Conservation (phyloP, 2,888 invertebrate genomes). For the Auanema freiburgensis region DNA sequence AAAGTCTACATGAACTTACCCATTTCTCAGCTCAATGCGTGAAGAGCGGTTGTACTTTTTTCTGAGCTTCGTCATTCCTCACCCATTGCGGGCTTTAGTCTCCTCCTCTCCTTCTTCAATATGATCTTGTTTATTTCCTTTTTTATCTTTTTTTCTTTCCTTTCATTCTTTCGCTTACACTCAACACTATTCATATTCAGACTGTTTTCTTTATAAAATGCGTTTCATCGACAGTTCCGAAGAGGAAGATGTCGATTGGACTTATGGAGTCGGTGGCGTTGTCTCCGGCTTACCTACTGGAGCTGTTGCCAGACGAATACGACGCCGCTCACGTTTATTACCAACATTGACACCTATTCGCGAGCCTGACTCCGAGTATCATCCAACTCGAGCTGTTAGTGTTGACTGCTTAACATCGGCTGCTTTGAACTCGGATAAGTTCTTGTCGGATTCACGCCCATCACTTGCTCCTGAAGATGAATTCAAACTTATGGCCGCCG, state of each 20-base stretch:
- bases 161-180: constrained; percentile 1
- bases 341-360: constrained; percentile 19
- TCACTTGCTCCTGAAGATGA: constrained; percentile 31
- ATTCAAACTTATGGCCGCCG: constrained; percentile 48
- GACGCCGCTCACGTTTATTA: constrained; percentile 15
- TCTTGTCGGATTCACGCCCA: not conserved
- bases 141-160: not conserved
- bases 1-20: too few species aligned
- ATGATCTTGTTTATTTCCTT: constrained; percentile 2
- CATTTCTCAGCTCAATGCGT: too few species aligned
- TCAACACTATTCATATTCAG: constrained; percentile 10
- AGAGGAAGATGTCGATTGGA: constrained; percentile 29
- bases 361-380: constrained; percentile 6
- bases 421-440: not conserved
- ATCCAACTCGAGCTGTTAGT: constrained; percentile 13
- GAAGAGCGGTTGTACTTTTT: constrained; percentile 4
- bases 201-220: constrained; percentile 6
- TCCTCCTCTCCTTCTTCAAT: constrained; percentile 8
- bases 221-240: constrained; percentile 36
- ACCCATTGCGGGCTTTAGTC: not conserved
- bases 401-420: constrained; percentile 19
- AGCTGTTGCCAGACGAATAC: constrained; percentile 7
- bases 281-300: constrained; percentile 8
- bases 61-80: not conserved
- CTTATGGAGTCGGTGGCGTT: constrained; percentile 21